These are phyloP conservation scores for Heteropelma amictum DNA, from an alignment of 2,888 invertebrate genomes.

Conservation along the genomic window DNA sequence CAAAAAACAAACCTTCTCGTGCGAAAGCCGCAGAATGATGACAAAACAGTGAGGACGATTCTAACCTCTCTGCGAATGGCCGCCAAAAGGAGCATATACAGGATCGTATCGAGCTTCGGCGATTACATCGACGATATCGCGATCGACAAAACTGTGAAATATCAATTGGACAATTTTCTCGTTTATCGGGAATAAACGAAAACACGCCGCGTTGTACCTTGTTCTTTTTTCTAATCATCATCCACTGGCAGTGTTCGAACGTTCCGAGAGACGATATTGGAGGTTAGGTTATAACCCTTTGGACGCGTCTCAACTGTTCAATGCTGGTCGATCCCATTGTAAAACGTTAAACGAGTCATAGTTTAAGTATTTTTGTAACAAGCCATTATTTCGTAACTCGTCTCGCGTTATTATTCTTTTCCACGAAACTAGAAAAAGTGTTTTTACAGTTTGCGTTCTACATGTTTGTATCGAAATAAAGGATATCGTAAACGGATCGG, in stretches of 20 bases:
- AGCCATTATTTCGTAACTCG: background rate
- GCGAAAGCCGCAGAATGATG: slow-evolving; percentile 81
- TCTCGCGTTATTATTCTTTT: background rate
- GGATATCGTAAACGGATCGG: slow-evolving; percentile 2
- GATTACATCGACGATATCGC: slow-evolving; percentile 85
- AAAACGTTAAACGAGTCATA: slow-evolving; percentile 6
- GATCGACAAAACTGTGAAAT: slow-evolving; percentile 81
- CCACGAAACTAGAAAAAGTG: background rate
- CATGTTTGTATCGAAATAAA: slow-evolving; percentile 30
- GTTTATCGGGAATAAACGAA: slow-evolving; percentile 80
- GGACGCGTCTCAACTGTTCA: background rate
- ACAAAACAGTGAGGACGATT: slow-evolving; percentile 82
- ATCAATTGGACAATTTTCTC: slow-evolving; percentile 83
- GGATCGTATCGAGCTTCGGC: slow-evolving; percentile 83
- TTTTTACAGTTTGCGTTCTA: background rate
- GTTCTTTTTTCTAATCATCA: background rate
- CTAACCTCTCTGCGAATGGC: slow-evolving; percentile 82
- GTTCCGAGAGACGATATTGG: too few species aligned
- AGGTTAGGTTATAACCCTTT: too few species aligned
- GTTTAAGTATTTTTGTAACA: slow-evolving; percentile 30
- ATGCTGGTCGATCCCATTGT: background rate
- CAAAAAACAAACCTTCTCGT: slow-evolving; percentile 83
- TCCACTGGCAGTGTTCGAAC: background rate
- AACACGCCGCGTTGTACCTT: background rate
- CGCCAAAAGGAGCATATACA: slow-evolving; percentile 86